These are phyloP conservation scores for Sinella curviseta DNA, from an alignment of 1,140 invertebrate species.

Conservation along the genomic window DNA sequence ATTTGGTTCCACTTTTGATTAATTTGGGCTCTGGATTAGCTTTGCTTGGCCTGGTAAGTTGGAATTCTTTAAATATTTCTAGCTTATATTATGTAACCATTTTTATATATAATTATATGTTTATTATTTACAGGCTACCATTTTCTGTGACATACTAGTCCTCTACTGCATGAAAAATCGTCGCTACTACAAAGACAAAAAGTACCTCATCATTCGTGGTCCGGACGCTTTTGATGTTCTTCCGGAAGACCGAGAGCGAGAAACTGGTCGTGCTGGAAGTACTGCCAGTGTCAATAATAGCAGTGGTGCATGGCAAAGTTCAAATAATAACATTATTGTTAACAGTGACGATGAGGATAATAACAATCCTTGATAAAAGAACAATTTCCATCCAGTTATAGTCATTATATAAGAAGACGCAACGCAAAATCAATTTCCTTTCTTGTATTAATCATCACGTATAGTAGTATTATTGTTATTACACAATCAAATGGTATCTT, in stretches of 20 bases:
- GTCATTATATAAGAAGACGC: neutral
- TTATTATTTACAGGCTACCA: slow-evolving; percentile 53
- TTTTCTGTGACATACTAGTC: slow-evolving; percentile 59
- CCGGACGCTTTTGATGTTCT: slow-evolving; percentile 46
- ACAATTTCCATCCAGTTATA: neutral
- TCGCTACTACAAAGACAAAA: slow-evolving; percentile 54
- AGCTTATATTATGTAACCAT: slow-evolving; percentile 19
- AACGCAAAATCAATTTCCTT: neutral
- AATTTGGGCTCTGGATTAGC: slow-evolving; percentile 62
- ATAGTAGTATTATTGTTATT: no score
- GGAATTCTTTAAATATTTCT: slow-evolving; percentile 12
- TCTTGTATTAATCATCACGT: no score
- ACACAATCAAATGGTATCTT: neutral
- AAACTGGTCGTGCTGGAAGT: no score
- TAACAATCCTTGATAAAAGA: neutral
- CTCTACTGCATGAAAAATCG: slow-evolving; percentile 57
- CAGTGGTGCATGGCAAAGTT: neutral
- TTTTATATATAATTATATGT: slow-evolving; percentile 23
- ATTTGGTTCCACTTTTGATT: slow-evolving; percentile 56
- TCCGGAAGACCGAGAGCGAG: neutral
- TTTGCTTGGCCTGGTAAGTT: slow-evolving; percentile 58
- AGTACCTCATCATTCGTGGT: slow-evolving; percentile 50
- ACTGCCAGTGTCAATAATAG: no score
- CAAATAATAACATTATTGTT: neutral
- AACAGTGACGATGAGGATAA: neutral